Evolutionary conservation across 2,888 invertebrate species (phyloP).

Genomic region (Tillus elongatus): DNA sequence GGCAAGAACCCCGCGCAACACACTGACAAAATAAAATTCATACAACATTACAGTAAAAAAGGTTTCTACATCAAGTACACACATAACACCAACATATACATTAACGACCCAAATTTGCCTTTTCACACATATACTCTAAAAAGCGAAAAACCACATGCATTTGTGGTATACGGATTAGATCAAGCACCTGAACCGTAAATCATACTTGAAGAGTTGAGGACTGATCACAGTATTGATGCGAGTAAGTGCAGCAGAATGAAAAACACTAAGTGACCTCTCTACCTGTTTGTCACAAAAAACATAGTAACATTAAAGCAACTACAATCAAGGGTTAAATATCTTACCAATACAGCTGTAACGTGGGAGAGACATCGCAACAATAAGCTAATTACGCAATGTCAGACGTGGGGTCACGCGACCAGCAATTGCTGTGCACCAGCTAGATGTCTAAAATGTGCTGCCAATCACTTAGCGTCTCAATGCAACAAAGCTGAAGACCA

Average conservation of each 20-base stretch:
- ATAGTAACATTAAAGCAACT: neutral
- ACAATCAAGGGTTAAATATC: neutral
- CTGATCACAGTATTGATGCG: neutral
- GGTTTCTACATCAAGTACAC: too few relatives aligned
- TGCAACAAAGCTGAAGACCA: too few relatives aligned
- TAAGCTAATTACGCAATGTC: neutral
- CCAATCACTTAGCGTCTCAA: too few relatives aligned
- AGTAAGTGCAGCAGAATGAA: slow-evolving; percentile 4
- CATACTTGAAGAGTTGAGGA: too few relatives aligned
- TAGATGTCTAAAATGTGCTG: too few relatives aligned
- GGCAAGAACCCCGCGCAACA: too few relatives aligned
- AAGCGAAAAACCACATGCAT: slow-evolving; percentile 5
- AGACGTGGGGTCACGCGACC: too few relatives aligned
- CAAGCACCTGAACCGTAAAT: neutral
- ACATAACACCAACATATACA: too few relatives aligned
- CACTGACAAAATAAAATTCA: too few relatives aligned
- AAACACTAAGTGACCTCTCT: neutral
- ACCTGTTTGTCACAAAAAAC: neutral
- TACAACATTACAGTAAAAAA: too few relatives aligned
- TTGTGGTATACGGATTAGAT: slow-evolving; percentile 1
- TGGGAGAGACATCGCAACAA: slow-evolving; percentile 5
- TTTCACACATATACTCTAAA: neutral
- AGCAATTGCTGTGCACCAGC: too few relatives aligned
- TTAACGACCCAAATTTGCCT: too few relatives aligned
- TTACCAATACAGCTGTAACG: slow-evolving; percentile 3